phyloP scores from a whole-genome alignment of 2,888 invertebrate genomes.

The Spicauda simplicius region DNA sequence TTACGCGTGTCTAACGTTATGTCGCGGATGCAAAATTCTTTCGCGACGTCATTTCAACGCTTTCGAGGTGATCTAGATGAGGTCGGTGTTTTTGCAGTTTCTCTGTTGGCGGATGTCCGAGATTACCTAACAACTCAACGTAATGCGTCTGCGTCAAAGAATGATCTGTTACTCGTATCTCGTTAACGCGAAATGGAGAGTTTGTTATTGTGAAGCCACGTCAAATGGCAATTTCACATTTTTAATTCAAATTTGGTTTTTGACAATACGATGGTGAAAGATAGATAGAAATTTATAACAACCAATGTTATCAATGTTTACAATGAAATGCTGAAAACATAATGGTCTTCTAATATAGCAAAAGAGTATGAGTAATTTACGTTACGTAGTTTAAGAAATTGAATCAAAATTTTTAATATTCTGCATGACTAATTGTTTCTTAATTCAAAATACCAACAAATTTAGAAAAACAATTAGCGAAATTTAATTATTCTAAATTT shows the following conservation, averaged over 20 bases:
- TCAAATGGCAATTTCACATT: not conserved
- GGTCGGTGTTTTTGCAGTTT: constrained; percentile 42
- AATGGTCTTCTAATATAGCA: no score
- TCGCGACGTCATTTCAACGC: constrained; percentile 56
- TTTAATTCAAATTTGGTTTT: no score
- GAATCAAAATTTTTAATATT: no score
- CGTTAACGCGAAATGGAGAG: not conserved
- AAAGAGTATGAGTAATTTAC: no score
- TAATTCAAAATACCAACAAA: not conserved
- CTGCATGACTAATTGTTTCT: not conserved
- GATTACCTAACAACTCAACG: constrained; percentile 47
- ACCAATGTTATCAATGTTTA: no score
- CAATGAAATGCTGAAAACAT: no score
- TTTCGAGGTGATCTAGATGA: constrained; percentile 37
- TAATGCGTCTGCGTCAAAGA: constrained; percentile 29
- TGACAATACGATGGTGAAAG: no score
- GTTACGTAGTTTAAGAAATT: no score
- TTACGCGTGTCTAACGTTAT: constrained; percentile 66
- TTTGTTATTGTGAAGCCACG: not conserved
- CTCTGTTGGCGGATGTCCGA: constrained; percentile 59
- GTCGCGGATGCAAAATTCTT: constrained; percentile 52
- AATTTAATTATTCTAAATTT: not conserved
- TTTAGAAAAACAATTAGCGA: not conserved
- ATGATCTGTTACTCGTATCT: constrained; percentile 10
- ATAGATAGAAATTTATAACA: no score